phyloP scores from a whole-genome alignment of 23 tunicate genomes.

The Styela clava region DNA sequence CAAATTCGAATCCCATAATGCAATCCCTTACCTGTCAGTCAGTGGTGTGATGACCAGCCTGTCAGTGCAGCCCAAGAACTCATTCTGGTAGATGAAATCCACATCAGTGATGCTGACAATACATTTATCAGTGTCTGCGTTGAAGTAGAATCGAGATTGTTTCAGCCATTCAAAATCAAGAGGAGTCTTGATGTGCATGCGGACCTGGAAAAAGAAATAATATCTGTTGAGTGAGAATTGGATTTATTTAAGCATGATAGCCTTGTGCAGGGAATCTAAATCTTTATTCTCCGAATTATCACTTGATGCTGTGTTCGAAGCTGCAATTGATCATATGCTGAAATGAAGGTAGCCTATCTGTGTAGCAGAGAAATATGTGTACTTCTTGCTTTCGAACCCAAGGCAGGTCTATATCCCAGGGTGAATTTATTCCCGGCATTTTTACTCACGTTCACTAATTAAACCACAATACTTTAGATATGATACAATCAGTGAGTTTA shows the following conservation, averaged over 20 bases:
- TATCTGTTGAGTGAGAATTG: background rate
- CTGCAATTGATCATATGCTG: too few species aligned
- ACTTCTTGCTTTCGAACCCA: too few species aligned
- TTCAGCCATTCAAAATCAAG: slow-evolving; percentile 97
- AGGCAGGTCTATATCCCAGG: too few species aligned
- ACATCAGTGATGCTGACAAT: slow-evolving; percentile 96
- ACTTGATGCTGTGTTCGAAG: too few species aligned
- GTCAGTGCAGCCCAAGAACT: slow-evolving; percentile 97
- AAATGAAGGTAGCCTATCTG: too few species aligned
- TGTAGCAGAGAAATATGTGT: too few species aligned
- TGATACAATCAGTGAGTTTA: too few species aligned
- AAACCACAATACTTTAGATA: too few species aligned
- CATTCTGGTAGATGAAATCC: slow-evolving; percentile 90
- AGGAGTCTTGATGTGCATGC: slow-evolving; percentile 95
- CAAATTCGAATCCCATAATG: too few species aligned
- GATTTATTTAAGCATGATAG: background rate
- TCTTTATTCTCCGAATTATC: background rate
- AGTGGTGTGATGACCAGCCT: slow-evolving; percentile 98
- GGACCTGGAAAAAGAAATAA: slow-evolving; percentile 37
- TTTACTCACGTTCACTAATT: too few species aligned
- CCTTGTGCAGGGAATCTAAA: background rate
- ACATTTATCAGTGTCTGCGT: slow-evolving; percentile 84
- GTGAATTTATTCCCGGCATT: too few species aligned
- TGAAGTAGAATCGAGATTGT: slow-evolving; percentile 96
- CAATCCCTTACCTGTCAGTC: slow-evolving; percentile 96